These are phyloP conservation scores for Lytechinus pictus DNA, from an alignment of 35 echinoderm and acorn worm genomes.

Conservation along the genomic window DNA sequence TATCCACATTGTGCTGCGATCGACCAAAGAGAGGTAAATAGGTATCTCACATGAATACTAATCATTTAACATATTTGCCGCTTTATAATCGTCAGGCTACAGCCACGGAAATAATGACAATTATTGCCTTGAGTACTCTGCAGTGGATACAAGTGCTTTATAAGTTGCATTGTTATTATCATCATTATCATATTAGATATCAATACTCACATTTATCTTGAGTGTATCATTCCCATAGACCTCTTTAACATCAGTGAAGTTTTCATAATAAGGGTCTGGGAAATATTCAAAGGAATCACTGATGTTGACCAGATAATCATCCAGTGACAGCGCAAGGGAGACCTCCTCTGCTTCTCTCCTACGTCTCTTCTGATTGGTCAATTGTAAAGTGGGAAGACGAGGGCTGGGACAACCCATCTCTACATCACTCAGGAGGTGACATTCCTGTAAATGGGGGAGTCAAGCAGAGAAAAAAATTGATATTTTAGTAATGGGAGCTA, in stretches of 20 bases:
- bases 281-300: neutral
- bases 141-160: no score
- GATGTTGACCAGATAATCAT: neutral
- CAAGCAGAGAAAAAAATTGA: no score
- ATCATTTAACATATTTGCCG: no score
- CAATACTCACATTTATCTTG: neutral
- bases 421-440: neutral
- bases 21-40: no score
- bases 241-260: slow-evolving; percentile 1
- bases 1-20: no score
- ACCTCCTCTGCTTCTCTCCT: slow-evolving; percentile 7
- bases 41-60: no score
- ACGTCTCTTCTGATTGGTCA: neutral
- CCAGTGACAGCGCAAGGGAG: neutral
- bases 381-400: neutral
- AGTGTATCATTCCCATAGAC: neutral
- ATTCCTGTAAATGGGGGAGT: neutral
- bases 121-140: no score
- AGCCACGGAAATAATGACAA: no score
- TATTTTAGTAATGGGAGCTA: no score
- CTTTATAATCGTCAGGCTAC: no score
- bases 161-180: no score
- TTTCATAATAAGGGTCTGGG: neutral
- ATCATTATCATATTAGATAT: neutral
- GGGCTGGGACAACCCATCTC: slow-evolving; percentile 34